These are phyloP conservation scores for Zalophus californianus DNA, from an alignment of 2,797 vertebrate genomes.

Conservation along the genomic window DNA sequence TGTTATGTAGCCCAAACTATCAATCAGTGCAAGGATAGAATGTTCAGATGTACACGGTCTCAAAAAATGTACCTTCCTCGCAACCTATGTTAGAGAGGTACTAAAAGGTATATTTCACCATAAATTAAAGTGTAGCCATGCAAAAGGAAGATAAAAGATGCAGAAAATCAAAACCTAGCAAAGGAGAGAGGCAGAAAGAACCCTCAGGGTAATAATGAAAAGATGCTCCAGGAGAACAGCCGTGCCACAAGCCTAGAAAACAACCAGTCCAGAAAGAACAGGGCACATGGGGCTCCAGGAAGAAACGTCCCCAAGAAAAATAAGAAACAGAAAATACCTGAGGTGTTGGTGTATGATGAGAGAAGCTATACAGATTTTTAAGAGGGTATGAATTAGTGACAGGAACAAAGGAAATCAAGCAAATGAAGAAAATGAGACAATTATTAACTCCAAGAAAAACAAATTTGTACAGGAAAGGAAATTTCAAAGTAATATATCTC, in stretches of 20 bases:
- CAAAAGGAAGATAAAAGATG: not conserved
- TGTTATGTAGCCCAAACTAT: not conserved
- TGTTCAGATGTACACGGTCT: not conserved
- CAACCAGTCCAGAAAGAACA: not conserved
- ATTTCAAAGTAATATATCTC: not conserved
- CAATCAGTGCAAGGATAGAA: not conserved
- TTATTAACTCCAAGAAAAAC: conserved; percentile 13
- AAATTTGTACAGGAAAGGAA: not conserved
- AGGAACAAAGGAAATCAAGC: not conserved
- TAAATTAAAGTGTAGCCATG: not conserved
- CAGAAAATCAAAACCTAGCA: not conserved
- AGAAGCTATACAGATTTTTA: not conserved
- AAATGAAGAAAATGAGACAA: not conserved
- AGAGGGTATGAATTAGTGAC: not conserved
- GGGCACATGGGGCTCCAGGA: not conserved
- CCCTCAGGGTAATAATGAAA: not conserved
- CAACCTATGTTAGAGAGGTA: not conserved
- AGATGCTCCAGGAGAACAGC: not conserved
- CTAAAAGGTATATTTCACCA: not conserved
- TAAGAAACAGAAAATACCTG: not conserved
- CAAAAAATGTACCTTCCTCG: not conserved
- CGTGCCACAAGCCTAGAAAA: not conserved
- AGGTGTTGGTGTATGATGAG: too few species aligned
- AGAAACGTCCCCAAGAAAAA: not conserved
- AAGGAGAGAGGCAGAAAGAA: not conserved